A percentile compares a stretch with the other conserved stretches of the same genome.
Conservation (phyloP, 1,140 invertebrate species). For the Belonocnema kinseyi region DNA sequence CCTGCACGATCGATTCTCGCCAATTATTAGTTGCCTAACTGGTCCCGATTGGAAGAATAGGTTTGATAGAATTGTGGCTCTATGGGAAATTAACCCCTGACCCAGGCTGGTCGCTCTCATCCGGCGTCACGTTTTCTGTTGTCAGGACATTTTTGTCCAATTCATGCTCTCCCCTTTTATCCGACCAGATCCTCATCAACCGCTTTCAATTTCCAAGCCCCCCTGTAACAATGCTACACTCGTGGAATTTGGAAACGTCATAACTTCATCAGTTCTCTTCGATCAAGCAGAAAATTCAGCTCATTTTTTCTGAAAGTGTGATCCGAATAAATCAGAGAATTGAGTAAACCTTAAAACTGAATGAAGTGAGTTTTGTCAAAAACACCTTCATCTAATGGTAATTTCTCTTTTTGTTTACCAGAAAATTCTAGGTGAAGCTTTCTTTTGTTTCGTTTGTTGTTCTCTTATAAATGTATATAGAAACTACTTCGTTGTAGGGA, state of each 20-base stretch:
- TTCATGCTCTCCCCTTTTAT: slow-evolving; percentile 23
- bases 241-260: slow-evolving; percentile 15
- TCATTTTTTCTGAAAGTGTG: too few relatives aligned
- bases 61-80: slow-evolving; percentile 65
- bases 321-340: too few relatives aligned
- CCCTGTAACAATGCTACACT: slow-evolving; percentile 27
- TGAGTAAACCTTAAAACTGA: too few relatives aligned
- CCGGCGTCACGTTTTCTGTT: slow-evolving; percentile 47
- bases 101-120: slow-evolving; percentile 37
- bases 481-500: too few relatives aligned
- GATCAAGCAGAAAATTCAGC: slow-evolving; percentile 3
- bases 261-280: slow-evolving; percentile 12
- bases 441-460: too few relatives aligned
- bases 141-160: slow-evolving; percentile 47
- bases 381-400: too few relatives aligned
- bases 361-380: too few relatives aligned
- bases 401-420: too few relatives aligned
- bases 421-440: too few relatives aligned
- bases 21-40: slow-evolving; percentile 68
- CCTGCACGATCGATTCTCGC: slow-evolving; percentile 61
- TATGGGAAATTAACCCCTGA: slow-evolving; percentile 62
- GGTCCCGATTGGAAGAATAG: slow-evolving; percentile 65
- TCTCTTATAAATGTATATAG: too few relatives aligned
- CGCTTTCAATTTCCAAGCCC: slow-evolving; percentile 5
- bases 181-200: slow-evolving; percentile 30